Evolutionary conservation across 2,113 vertebrate species (phyloP).

Genomic region (Dascyllus trimaculatus): DNA sequence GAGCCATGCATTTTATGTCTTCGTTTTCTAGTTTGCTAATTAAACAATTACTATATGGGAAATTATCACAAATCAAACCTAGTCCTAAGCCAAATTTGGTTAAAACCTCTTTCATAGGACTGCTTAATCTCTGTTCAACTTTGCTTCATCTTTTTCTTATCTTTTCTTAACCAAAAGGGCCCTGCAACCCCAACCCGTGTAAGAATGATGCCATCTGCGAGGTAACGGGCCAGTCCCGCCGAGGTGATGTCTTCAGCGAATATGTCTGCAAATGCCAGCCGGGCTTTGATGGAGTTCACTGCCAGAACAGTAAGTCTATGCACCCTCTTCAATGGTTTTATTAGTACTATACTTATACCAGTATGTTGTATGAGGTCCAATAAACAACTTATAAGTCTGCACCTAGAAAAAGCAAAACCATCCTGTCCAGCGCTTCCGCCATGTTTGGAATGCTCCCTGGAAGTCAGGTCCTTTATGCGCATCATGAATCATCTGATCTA

Average conservation of each 20-base stretch:
- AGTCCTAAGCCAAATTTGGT: too few species aligned
- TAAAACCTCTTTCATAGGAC: not conserved
- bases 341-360: not conserved
- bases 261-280: conserved; percentile 90
- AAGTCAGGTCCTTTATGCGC: too few species aligned
- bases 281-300: conserved; percentile 90
- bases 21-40: too few species aligned
- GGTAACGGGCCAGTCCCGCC: conserved; percentile 65
- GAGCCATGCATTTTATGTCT: not conserved
- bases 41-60: too few species aligned
- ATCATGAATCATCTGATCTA: too few species aligned
- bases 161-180: conserved; percentile 78
- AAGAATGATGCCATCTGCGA: conserved; percentile 88
- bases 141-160: not conserved
- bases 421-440: too few species aligned
- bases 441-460: too few species aligned
- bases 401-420: too few species aligned
- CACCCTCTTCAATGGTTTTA: not conserved
- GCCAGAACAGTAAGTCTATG: conserved; percentile 90
- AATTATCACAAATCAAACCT: too few species aligned
- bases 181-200: conserved; percentile 94
- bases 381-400: too few species aligned
- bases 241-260: conserved; percentile 91
- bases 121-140: conserved; percentile 6
- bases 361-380: too few species aligned